A percentile compares a stretch with the other conserved stretches of the same genome.
Evolutionary conservation across 2,888 invertebrate species (phyloP).

Genomic region (Cerastis leucographa): DNA sequence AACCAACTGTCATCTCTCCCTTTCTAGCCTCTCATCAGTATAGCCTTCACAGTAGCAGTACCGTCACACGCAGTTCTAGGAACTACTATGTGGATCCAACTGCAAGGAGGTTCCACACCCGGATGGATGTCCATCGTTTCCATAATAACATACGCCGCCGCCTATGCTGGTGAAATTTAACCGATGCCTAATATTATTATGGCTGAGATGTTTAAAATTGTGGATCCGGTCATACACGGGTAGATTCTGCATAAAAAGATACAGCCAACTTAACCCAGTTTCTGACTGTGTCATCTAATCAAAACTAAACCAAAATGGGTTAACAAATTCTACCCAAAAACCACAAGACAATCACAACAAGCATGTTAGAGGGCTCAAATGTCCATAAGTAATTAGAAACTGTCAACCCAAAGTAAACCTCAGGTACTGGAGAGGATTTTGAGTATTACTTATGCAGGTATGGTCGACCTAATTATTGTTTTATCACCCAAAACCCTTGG

Average conservation of each 20-base stretch:
- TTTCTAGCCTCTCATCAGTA: conserved; percentile 71
- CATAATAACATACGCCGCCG: conserved; percentile 68
- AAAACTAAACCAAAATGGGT: conserved; percentile 11
- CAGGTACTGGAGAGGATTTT: conserved; percentile 15
- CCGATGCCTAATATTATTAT: conserved; percentile 76
- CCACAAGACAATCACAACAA: conserved; percentile 43
- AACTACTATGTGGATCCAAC: conserved; percentile 68
- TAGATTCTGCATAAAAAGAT: background rate
- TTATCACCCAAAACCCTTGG: background rate
- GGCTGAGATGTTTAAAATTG: conserved; percentile 74
- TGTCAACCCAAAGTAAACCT: conserved; percentile 38
- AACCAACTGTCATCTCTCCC: background rate
- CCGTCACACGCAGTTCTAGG: conserved; percentile 68
- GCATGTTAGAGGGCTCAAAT: conserved; percentile 30
- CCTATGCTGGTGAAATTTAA: conserved; percentile 74
- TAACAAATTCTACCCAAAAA: conserved; percentile 41
- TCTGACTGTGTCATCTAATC: conserved; percentile 1
- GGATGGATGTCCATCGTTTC: conserved; percentile 72
- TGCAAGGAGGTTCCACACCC: conserved; percentile 66
- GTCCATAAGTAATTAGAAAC: conserved; percentile 51
- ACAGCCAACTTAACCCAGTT: background rate
- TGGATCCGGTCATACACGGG: background rate
- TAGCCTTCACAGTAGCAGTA: conserved; percentile 62
- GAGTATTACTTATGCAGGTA: conserved; percentile 35
- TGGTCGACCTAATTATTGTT: background rate